phyloP scores from a whole-genome alignment of 2,113 vertebrate genomes.

The Orycteropus afer region DNA sequence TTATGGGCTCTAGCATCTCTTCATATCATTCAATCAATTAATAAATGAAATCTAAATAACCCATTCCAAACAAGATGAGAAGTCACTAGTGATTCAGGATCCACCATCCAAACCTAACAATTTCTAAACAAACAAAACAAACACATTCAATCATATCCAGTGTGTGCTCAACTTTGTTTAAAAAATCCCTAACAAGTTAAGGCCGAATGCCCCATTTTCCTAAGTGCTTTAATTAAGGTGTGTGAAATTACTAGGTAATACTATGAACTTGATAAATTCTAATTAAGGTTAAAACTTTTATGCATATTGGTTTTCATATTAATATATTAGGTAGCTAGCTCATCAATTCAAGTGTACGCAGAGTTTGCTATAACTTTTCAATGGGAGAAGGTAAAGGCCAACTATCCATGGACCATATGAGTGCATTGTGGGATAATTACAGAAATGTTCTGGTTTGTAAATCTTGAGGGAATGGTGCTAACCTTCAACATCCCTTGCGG shows the following conservation, averaged over 20 bases:
- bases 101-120: constrained; percentile 27
- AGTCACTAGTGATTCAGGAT: neutral
- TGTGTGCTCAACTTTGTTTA: constrained; percentile 42
- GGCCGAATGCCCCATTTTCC: neutral
- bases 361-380: constrained; percentile 12
- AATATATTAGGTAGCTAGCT: constrained; percentile 46
- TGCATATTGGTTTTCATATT: constrained; percentile 26
- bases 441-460: constrained; percentile 26
- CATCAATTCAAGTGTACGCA: constrained; percentile 29
- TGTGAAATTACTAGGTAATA: neutral
- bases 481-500: neutral
- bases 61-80: constrained; percentile 1
- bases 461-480: neutral
- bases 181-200: constrained; percentile 17
- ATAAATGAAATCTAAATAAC: constrained; percentile 31
- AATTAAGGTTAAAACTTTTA: constrained; percentile 43
- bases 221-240: constrained; percentile 26
- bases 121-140: constrained; percentile 44
- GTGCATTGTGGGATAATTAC: neutral
- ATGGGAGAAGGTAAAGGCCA: constrained; percentile 35
- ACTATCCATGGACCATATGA: constrained; percentile 44
- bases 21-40: constrained; percentile 1
- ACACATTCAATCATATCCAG: constrained; percentile 51
- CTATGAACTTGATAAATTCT: constrained; percentile 49
- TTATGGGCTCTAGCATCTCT: constrained; percentile 23